These are phyloP conservation scores for Nowickia ferox DNA, from an alignment of 2,888 invertebrate genomes.

Conservation along the genomic window DNA sequence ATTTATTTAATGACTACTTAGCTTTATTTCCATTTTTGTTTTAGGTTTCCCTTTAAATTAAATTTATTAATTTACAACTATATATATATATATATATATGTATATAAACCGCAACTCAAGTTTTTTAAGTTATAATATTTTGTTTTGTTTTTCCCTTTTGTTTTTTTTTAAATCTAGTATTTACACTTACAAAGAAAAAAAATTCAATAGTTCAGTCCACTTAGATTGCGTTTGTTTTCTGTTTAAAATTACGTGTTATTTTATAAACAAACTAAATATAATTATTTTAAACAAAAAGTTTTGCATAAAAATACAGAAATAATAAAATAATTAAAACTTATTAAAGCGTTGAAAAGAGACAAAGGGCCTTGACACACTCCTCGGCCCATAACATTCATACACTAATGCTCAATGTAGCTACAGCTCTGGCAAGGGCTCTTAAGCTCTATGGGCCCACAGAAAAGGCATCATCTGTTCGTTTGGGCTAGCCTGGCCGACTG, in stretches of 20 bases:
- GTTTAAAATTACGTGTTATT: conserved; percentile 62
- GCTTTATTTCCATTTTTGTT: conserved; percentile 8
- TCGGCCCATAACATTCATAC: conserved; percentile 65
- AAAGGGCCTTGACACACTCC: conserved; percentile 27
- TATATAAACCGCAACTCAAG: conserved; percentile 35
- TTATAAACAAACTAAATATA: conserved; percentile 58
- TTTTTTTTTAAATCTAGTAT: conserved; percentile 76
- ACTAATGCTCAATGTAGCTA: conserved; percentile 74
- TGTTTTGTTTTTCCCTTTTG: conserved; percentile 52
- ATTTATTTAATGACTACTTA: conserved; percentile 66
- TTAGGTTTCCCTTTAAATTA: conserved; percentile 40
- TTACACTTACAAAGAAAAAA: conserved; percentile 78
- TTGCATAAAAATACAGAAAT: conserved; percentile 37
- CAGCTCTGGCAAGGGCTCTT: conserved; percentile 75
- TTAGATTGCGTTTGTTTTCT: conserved; percentile 80
- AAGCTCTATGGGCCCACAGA: background rate
- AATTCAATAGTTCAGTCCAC: conserved; percentile 82
- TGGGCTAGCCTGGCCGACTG: conserved; percentile 54
- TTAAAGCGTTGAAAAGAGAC: conserved; percentile 80
- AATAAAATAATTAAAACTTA: conserved; percentile 75
- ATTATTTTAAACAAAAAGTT: conserved; percentile 50
- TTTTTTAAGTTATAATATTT: conserved; percentile 36
- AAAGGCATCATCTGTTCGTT: background rate
- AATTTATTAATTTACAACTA: conserved; percentile 21
- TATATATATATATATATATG: background rate